Conservation (phyloP, 2,797 vertebrate species). For the Champsocephalus gunnari region DNA sequence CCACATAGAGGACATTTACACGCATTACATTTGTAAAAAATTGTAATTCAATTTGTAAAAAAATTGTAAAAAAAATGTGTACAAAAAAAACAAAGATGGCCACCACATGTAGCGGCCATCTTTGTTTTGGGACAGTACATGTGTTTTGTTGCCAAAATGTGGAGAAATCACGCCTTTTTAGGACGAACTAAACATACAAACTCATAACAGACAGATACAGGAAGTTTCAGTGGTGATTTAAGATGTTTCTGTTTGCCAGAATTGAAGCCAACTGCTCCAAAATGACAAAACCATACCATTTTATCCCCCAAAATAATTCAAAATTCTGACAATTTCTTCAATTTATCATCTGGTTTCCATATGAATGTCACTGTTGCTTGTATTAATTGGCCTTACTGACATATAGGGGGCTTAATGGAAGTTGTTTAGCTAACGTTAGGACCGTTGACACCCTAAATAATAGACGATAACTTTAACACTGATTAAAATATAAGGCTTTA, state of each 20-base stretch:
- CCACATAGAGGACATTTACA: neutral
- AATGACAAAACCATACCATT: neutral
- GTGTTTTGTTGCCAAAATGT: neutral
- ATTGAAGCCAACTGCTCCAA: neutral
- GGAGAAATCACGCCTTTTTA: neutral
- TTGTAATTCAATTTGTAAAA: too few species aligned
- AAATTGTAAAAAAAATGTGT: too few species aligned
- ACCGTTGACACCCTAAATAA: neutral
- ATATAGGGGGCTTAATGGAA: neutral
- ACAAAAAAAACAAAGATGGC: conserved; percentile 20
- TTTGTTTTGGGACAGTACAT: conserved; percentile 2
- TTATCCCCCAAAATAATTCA: neutral
- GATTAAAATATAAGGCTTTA: too few species aligned
- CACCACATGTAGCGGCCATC: neutral
- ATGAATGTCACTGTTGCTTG: neutral
- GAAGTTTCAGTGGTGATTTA: neutral
- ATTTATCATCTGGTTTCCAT: too few species aligned
- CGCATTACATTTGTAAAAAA: too few species aligned
- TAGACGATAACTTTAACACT: too few species aligned
- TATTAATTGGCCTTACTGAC: neutral
- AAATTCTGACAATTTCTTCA: too few species aligned
- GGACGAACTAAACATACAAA: accelerated
- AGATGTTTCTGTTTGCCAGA: neutral
- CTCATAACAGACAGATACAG: neutral
- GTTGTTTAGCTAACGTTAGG: neutral